phyloP scores from a whole-genome alignment of 2,113 vertebrate species.

The Melanotaenia duboulayi region DNA sequence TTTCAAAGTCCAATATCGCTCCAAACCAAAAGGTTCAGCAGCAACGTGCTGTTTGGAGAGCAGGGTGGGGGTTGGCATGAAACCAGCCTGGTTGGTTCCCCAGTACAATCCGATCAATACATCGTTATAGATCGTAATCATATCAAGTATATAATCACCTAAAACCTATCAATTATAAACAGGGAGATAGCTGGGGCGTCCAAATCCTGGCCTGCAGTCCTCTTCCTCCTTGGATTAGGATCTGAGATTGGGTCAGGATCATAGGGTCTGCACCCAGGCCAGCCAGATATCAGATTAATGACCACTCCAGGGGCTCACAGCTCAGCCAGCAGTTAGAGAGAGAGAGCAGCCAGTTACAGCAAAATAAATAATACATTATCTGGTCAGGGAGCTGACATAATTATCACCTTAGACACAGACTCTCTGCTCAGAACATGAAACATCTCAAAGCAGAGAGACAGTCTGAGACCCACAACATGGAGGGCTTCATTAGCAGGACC shows the following conservation, averaged over 20 bases:
- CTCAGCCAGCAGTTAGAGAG: slow-evolving; percentile 78
- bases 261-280: slow-evolving; percentile 78
- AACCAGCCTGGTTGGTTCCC: slow-evolving; percentile 63
- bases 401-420: slow-evolving; percentile 79
- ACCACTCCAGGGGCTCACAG: slow-evolving; percentile 83
- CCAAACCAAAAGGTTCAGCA: slow-evolving; percentile 68
- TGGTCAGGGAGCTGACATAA: slow-evolving; percentile 82
- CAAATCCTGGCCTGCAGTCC: slow-evolving; percentile 85
- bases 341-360: slow-evolving; percentile 64
- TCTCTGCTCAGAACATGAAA: slow-evolving; percentile 58
- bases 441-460: slow-evolving; percentile 47
- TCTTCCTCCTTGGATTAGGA: slow-evolving; percentile 86
- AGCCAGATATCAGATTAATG: slow-evolving; percentile 85
- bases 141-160: slow-evolving; percentile 82
- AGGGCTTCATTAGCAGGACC: slow-evolving; percentile 2
- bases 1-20: slow-evolving; percentile 60
- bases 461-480: no score
- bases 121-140: slow-evolving; percentile 87
- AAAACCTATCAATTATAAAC: slow-evolving; percentile 87
- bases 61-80: slow-evolving; percentile 51
- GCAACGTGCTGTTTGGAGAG: slow-evolving; percentile 35
- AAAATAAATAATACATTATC: slow-evolving; percentile 86
- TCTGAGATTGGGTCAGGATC: slow-evolving; percentile 86
- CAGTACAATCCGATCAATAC: slow-evolving; percentile 82
- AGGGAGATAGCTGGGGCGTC: slow-evolving; percentile 78